phyloP scores from a whole-genome alignment of 2,113 vertebrate species.

The Eonycteris spelaea region DNA sequence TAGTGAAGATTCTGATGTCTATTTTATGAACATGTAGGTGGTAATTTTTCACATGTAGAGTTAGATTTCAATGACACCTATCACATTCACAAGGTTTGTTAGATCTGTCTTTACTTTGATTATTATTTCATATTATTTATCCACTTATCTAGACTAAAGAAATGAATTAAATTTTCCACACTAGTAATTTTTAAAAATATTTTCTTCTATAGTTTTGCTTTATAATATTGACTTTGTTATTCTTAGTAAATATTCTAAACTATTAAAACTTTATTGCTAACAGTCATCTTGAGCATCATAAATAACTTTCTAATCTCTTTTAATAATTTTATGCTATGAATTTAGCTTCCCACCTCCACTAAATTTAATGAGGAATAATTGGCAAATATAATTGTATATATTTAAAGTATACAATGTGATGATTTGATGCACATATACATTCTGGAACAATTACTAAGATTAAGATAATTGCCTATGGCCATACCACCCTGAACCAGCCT shows the following conservation, averaged over 20 bases:
- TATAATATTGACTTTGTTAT: background rate
- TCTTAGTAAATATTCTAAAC: background rate
- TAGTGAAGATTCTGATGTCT: background rate
- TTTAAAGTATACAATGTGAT: background rate
- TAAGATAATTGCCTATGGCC: background rate
- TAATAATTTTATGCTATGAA: background rate
- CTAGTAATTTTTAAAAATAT: background rate
- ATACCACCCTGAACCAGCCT: too few species aligned
- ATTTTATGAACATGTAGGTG: background rate
- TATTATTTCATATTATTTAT: background rate
- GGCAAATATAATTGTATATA: background rate
- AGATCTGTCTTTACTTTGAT: background rate
- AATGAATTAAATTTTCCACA: background rate
- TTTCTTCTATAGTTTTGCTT: background rate
- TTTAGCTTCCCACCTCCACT: background rate
- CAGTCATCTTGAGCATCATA: background rate
- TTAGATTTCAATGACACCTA: background rate
- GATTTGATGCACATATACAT: background rate
- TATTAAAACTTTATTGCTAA: background rate
- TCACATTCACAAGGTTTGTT: background rate
- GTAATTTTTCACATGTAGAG: background rate
- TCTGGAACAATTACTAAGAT: background rate
- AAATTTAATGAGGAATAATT: background rate
- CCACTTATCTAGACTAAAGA: background rate
- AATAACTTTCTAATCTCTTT: background rate